Evolutionary conservation across 1,140 invertebrate species (phyloP).

Genomic region (Propsilocerus akamusi): DNA sequence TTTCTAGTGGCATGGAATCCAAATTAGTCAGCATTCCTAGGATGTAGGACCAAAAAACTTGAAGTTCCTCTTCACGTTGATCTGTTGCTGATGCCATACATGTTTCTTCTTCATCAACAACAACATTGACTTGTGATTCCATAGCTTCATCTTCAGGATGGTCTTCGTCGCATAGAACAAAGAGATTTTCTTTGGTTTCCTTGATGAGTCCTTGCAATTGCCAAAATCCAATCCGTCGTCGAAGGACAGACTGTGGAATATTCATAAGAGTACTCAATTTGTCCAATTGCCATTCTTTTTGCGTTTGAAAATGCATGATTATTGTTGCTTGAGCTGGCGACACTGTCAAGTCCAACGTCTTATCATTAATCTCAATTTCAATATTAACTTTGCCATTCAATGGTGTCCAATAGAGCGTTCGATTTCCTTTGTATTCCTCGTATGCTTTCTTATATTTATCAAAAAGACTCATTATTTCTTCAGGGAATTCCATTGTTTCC

Average conservation of each 20-base stretch:
- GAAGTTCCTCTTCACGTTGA: slow-evolving; percentile 82
- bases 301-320: slow-evolving; percentile 85
- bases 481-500: slow-evolving; percentile 75
- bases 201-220: slow-evolving; percentile 67
- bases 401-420: slow-evolving; percentile 86
- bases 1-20: slow-evolving; percentile 76
- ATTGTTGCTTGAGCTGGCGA: slow-evolving; percentile 87
- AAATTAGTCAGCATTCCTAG: slow-evolving; percentile 93
- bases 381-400: slow-evolving; percentile 83
- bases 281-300: slow-evolving; percentile 66
- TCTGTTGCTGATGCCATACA: slow-evolving; percentile 84
- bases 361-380: slow-evolving; percentile 75
- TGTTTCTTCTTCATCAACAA: slow-evolving; percentile 77
- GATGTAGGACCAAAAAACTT: slow-evolving; percentile 93
- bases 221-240: slow-evolving; percentile 81
- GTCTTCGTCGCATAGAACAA: slow-evolving; percentile 37
- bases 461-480: slow-evolving; percentile 59
- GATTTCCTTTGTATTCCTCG: slow-evolving; percentile 83
- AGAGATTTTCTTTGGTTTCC: slow-evolving; percentile 56
- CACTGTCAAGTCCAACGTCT: slow-evolving; percentile 65
- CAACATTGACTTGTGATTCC: slow-evolving; percentile 18
- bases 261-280: slow-evolving; percentile 69
- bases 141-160: slow-evolving; percentile 24
- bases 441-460: slow-evolving; percentile 80
- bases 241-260: slow-evolving; percentile 59